Evolutionary conservation across 2,888 invertebrate species (phyloP), one percentile per base, ranked within the genome.

Genomic region (Lasioglossum oenotherae): DNA sequence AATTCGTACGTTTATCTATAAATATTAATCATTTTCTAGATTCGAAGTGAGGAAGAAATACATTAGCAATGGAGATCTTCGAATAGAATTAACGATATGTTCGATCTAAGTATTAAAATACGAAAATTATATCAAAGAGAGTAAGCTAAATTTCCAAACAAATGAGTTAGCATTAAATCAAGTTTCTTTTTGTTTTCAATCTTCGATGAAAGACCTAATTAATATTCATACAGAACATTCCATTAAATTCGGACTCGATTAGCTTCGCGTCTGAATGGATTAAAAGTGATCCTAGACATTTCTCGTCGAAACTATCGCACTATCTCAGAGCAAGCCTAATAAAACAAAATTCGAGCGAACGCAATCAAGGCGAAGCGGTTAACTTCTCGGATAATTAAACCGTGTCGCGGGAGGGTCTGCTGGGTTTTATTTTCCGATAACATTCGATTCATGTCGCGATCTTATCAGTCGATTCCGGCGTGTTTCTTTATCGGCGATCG

Each of bases 381-480:
- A 12, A 75, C 27, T 57, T 8, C n/a, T 35, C 53, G 35, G 19
- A 35, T 60, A 69, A 77, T 81, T 81, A 81, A 77, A 23, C 76
- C 60, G 16, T 44, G 60, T n/a, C 3, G 10, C 41, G 19, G 2
- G 27, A 14, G 10, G 35, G 44, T 46, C 2, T n/a, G 41, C 5
- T 53, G 16, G 46, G 72, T 75, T 80, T 19, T 10, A 69, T 74
- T 69, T 49, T 35, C 69, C 35, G 69, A 23, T 23, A 12, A 41
- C 46, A 60, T 72, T 75, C 69, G 49, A 69, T 69, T 49, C 46
- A 10, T 27, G 44, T 77, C 46, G 46, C 3, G 44, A 46, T 19
- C 60, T 53, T 35, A 35, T 44, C 53, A 4, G 53, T 49, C 46
- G 41, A 14, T 35, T 23, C 41, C 57, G 16, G 44, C 46, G 60